Percentiles rank a stretch among this genome's conserved stretches.
phyloP scores from a whole-genome alignment of 2,888 invertebrate genomes.

The Digitonthophagus gazella region DNA sequence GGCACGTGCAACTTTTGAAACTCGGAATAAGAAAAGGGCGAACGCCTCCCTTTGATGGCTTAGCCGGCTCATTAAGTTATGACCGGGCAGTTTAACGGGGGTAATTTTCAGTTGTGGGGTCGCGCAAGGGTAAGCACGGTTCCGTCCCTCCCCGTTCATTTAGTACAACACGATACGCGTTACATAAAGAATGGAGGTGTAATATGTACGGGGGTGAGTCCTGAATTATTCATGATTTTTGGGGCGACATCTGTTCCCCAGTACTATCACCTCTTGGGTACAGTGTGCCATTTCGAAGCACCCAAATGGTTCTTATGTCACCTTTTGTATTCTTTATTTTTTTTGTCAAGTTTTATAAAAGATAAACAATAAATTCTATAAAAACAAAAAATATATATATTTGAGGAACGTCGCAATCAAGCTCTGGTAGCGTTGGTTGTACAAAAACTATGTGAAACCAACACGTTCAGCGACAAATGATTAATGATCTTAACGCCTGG shows the following conservation, averaged over 20 bases:
- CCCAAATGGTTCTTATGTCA: background rate
- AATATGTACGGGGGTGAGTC: constrained; percentile 35
- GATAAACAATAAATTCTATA: too few species aligned
- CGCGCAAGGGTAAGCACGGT: constrained; percentile 20
- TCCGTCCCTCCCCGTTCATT: constrained; percentile 34
- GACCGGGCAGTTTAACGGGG: constrained; percentile 36
- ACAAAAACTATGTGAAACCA: background rate
- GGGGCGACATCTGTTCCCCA: constrained; percentile 36
- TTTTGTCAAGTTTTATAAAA: too few species aligned
- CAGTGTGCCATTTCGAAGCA: background rate
- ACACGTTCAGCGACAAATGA: background rate
- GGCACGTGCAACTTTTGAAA: constrained; percentile 18
- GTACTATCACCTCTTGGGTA: constrained; percentile 3
- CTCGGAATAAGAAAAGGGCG: background rate
- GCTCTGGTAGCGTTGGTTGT: background rate
- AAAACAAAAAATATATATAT: too few species aligned
- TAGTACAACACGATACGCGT: constrained; percentile 38
- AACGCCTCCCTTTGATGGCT: constrained; percentile 21
- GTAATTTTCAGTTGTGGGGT: constrained; percentile 28
- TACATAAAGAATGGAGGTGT: constrained; percentile 38
- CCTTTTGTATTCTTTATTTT: background rate
- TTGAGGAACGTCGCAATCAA: background rate
- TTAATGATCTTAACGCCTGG: background rate
- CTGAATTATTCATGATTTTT: constrained; percentile 39
- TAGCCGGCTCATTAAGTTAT: constrained; percentile 39